phyloP scores from a whole-genome alignment of 2,888 invertebrate species.

The Dicranocentrus wangi region DNA sequence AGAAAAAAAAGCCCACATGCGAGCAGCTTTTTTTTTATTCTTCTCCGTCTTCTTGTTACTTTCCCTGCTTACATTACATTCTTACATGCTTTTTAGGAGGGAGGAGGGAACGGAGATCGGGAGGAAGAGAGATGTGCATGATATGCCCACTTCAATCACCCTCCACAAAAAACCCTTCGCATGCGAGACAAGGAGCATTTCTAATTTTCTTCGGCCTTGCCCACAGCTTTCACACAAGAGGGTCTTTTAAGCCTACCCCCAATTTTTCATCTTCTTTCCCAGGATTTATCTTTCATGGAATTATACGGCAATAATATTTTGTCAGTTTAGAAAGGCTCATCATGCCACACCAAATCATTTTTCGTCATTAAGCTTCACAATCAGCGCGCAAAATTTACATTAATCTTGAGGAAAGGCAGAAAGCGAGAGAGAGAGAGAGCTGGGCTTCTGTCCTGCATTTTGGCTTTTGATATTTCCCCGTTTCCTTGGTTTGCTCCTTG shows the following conservation, averaged over 20 bases:
- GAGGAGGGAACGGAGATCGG: neutral
- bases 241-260: constrained; percentile 53
- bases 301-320: constrained; percentile 61
- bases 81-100: no score
- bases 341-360: constrained; percentile 62
- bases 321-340: constrained; percentile 59
- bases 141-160: constrained; percentile 21
- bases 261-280: constrained; percentile 55
- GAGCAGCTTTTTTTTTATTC: no score
- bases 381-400: constrained; percentile 63
- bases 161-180: constrained; percentile 25
- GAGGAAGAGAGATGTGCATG: constrained; percentile 2
- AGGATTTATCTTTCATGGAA: constrained; percentile 53
- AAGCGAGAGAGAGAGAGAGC: no score
- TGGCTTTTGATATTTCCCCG: constrained; percentile 51
- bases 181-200: constrained; percentile 53
- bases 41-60: no score
- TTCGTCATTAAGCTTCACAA: constrained; percentile 67
- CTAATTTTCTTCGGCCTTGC: constrained; percentile 62
- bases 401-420: constrained; percentile 66
- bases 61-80: no score
- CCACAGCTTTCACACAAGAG: constrained; percentile 23
- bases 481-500: constrained; percentile 22
- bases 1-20: no score
- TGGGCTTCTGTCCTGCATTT: constrained; percentile 60